These are phyloP conservation scores for Troilus luridus DNA, from an alignment of 2,888 invertebrate species.

Conservation along the genomic window DNA sequence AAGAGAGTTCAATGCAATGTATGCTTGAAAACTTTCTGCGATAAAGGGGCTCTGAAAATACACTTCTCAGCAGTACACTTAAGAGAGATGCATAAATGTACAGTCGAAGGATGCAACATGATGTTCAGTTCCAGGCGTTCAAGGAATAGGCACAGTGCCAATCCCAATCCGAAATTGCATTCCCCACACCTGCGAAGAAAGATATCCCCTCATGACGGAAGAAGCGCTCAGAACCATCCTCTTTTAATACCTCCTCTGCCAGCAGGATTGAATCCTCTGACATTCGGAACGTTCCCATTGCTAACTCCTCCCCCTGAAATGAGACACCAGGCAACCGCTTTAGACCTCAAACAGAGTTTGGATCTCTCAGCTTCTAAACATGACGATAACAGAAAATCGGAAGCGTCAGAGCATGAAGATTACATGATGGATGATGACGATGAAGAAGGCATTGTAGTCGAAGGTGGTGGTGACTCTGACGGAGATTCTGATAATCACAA, in stretches of 20 bases:
- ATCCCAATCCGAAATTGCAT: constrained; percentile 98
- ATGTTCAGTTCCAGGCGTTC: constrained; percentile 98
- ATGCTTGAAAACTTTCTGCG: constrained; percentile 98
- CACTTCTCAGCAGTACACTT: constrained; percentile 99
- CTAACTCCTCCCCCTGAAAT: constrained; percentile 73
- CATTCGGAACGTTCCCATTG: constrained; percentile 83
- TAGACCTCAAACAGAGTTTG: constrained; percentile 78
- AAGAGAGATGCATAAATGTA: constrained; percentile 99
- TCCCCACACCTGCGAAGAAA: constrained; percentile 94
- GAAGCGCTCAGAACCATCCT: constrained; percentile 89
- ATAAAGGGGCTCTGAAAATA: constrained; percentile 99
- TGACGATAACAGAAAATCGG: constrained; percentile 70
- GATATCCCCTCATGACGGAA: constrained; percentile 93
- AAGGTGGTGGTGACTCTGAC: constrained; percentile 80
- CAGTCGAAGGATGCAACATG: constrained; percentile 98
- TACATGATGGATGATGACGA: constrained; percentile 74
- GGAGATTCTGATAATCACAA: constrained; percentile 66
- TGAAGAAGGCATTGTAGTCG: constrained; percentile 81
- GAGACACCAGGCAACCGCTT: constrained; percentile 71
- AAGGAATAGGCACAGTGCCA: constrained; percentile 96
- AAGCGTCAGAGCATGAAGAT: constrained; percentile 69
- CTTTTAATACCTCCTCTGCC: constrained; percentile 82
- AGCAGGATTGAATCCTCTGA: constrained; percentile 79
- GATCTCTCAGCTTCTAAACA: constrained; percentile 73
- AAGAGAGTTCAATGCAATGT: constrained; percentile 98